Conservation (phyloP, 2,113 vertebrate genomes). For the Rutilus rutilus region DNA sequence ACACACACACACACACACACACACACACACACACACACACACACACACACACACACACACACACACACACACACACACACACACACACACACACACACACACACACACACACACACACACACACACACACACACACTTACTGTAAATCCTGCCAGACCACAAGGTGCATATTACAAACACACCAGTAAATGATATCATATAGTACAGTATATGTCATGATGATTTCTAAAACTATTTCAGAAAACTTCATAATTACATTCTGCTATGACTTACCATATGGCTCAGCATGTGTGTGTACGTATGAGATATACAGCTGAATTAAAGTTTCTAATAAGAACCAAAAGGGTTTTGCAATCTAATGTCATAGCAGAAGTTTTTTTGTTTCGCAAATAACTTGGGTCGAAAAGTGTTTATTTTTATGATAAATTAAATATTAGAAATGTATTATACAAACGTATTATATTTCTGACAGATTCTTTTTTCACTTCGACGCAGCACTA, state of each 20-base stretch:
- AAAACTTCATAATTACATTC: background rate
- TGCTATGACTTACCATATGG: background rate
- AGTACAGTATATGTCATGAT: background rate
- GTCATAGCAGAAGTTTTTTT: too few species aligned
- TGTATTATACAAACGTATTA: too few species aligned
- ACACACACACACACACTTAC: background rate
- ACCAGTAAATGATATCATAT: background rate
- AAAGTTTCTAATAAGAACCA: background rate
- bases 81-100: background rate
- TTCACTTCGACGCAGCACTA: too few species aligned
- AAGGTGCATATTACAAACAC: slow-evolving; percentile 20
- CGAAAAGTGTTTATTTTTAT: too few species aligned
- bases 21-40: background rate
- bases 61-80: background rate
- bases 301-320: background rate
- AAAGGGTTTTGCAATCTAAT: background rate
- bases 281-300: background rate
- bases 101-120: background rate
- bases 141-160: background rate
- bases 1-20: background rate
- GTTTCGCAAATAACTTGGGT: too few species aligned
- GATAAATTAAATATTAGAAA: too few species aligned
- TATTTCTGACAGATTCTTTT: too few species aligned
- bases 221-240: background rate
- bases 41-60: background rate